Base-by-base conservation (phyloP, 1,140 invertebrate genomes). In the Lordiphosa collinella region DNA sequence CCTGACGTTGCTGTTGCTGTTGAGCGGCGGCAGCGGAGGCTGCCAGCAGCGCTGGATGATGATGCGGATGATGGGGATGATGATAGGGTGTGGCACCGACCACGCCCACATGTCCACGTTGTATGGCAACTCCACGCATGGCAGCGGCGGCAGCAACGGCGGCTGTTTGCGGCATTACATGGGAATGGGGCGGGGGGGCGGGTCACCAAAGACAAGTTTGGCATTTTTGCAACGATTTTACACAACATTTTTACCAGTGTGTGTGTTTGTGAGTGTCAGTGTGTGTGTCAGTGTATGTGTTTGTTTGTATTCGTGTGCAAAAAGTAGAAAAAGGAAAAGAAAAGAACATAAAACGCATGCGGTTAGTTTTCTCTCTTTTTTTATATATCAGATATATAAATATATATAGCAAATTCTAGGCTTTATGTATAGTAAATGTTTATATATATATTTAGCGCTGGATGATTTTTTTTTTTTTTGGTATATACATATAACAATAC, bases 61-160 rank as follows among this genome's bases (percentile, higher is more conserved):
- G 90, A 55, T 91, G 75, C 75, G 78, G 61, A 49, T 76, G 76
- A 79, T 79, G 74, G 50, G 62, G 90, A 87, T 92, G 91, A 88
- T 92, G 90, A 62, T 92, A 91, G 69, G 90, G 90, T 50, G 90
- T 88, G 90, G 85, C 87, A 64, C 88, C 89, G 88, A 71, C 91
- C 90, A 84, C 87, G 67, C 86, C 86, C 75, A 88, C 90, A 62
- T 93, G 89, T 65, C 93, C 93, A 85, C 94, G 91, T 76, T 94
- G 94, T 66, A 94, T 93, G 54, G 91, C 89, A 53, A 91, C 93
- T 84, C 94, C 94, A 86, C 92, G 89, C 69, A 92, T 87, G 51
- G 92, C 94, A 85, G 94, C 93, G 78, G 93, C 93, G 75, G 93
- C 93, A 91, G 90, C 90, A 59, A 89, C 86, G 63, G 85, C 86